These are phyloP conservation scores for Mungos mungo DNA, from an alignment of 2,113 vertebrate genomes.

Conservation along the genomic window DNA sequence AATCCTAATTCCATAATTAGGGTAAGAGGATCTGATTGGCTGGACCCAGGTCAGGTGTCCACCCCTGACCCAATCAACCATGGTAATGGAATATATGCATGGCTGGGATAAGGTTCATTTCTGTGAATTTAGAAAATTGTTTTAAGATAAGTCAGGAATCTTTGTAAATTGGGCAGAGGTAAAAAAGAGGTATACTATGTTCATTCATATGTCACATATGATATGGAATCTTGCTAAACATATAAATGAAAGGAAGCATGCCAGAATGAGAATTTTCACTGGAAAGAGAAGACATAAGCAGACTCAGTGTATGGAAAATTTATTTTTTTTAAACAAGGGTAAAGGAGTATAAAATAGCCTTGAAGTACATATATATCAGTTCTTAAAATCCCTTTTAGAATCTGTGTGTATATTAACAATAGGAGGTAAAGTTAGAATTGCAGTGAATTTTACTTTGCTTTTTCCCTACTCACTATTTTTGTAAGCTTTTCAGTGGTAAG, in stretches of 20 bases:
- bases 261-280: not conserved
- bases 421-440: not conserved
- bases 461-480: not conserved
- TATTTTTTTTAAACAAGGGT: not conserved
- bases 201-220: not conserved
- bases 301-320: not conserved
- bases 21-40: not conserved
- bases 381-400: not conserved
- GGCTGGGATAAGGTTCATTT: not conserved
- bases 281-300: not conserved
- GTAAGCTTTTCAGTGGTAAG: not conserved
- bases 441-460: not conserved
- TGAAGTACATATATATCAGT: not conserved
- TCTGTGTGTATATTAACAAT: not conserved
- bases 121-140: not conserved
- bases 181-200: not conserved
- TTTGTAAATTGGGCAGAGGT: not conserved
- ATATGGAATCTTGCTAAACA: not conserved
- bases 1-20: not conserved
- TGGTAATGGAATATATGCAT: not conserved
- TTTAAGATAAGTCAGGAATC: not conserved
- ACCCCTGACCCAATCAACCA: not conserved
- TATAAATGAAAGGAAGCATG: not conserved
- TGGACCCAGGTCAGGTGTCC: not conserved
- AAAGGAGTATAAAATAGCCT: not conserved